Base-by-base conservation (phyloP, 2,888 invertebrate genomes). In the Macaria liturata region DNA sequence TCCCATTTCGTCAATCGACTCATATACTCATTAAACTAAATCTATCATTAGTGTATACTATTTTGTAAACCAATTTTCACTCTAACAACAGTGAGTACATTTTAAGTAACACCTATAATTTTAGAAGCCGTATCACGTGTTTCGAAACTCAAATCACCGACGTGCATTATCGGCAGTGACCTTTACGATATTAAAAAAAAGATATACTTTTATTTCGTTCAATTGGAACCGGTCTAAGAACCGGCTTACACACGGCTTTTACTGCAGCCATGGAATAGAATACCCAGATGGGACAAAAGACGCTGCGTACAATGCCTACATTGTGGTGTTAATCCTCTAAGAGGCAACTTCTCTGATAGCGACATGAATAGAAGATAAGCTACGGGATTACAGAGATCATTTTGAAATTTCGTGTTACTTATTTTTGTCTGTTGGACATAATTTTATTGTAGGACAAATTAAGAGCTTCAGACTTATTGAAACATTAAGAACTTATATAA, bases 161-260 rank as follows among this genome's bases (percentile, higher is more conserved):
- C 71, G 72, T 71, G 73, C 70, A 69, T 69, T 74, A 75, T 72
- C 74, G 74, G 64, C 73, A 75, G 72, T 76, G 76, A 76, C 75
- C 76, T 76, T 76, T 74, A 62, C 56, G 64, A 46, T 60, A 60
- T 60, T 20, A 49, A 53, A 49, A 58, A 58, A 58, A 46, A 48
- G n/a, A 54, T 54, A 68, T 73, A 71, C 74, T 75, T 72, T 74
- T 75, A 75, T 73, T 73, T 75, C 62, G 73, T 74, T 69, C 72
- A 68, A 65, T 65, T 62, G 62, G 52, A 65, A 68, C 68, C 68
- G 65, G 68, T 68, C 60, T 50, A 46, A 60, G 64, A 66, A 68
- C 65, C 65, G 59, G 68, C 65, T 67, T 65, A 61, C 62, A 65
- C 54, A 57, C 67, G 59, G 65, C 67, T 67, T 64, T 67, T 65